Conservation (phyloP, 2,888 invertebrate genomes). For the Leistus spinibarbis region DNA sequence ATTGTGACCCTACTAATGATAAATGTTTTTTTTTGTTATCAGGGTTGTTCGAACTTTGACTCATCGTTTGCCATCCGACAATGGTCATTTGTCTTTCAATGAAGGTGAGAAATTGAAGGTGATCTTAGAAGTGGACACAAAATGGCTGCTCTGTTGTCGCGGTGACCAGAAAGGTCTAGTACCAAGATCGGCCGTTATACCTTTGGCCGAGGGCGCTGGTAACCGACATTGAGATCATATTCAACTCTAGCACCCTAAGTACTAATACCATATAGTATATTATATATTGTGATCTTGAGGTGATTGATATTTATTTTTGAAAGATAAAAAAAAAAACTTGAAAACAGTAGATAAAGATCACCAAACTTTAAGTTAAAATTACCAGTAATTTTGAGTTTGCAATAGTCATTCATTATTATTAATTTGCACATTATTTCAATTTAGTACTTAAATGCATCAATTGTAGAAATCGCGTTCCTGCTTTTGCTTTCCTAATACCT, state of each 20-base stretch:
- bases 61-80: constrained; percentile 77
- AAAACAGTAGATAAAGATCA: background rate
- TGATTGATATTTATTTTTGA: constrained; percentile 36
- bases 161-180: constrained; percentile 80
- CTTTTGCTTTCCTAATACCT: background rate
- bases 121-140: constrained; percentile 76
- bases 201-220: constrained; percentile 48
- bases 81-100: constrained; percentile 77
- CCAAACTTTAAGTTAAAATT: constrained; percentile 2
- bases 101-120: constrained; percentile 76
- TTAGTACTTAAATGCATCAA: constrained; percentile 24
- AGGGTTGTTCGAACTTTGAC: constrained; percentile 76
- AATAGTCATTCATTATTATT: constrained; percentile 15
- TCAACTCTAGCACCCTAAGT: constrained; percentile 16
- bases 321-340: constrained; percentile 4
- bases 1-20: background rate
- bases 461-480: constrained; percentile 11
- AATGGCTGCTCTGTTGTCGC: constrained; percentile 76
- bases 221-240: constrained; percentile 20
- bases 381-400: constrained; percentile 6
- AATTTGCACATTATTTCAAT: background rate
- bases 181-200: constrained; percentile 70
- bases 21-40: constrained; percentile 45
- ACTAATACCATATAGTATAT: constrained; percentile 22
- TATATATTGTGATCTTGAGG: constrained; percentile 32